Base-by-base conservation (phyloP, 2,113 vertebrate species). In the Aphyosemion australe region DNA sequence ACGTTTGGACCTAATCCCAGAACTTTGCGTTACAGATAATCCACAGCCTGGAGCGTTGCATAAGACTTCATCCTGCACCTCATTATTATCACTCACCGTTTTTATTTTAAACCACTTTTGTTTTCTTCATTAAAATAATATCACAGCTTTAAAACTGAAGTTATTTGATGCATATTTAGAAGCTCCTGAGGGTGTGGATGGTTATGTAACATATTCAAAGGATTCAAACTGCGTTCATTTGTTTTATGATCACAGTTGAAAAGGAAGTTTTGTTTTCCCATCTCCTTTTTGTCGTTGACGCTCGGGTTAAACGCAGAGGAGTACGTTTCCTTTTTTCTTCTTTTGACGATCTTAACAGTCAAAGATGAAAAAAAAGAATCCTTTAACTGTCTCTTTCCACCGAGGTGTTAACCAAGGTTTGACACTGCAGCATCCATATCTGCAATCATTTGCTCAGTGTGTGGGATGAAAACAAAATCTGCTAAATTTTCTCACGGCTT, bases 321-420 rank as follows among this genome's bases (percentile, higher is more conserved):
- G 77, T 69, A 77, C 34, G 61, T 80, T 80, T 41, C 73, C 21
- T 53, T 37, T 37, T 18, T 80, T 66, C 78, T 65, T 75, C 61
- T 50, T 32, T 54, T 19, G 54, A 39, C 61, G 34, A 37, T 70
- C 32, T 62, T 47, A 79, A 84, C 78, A 65, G 78, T 73, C 79
- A 72, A 55, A 69, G 39, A 69, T 37, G 39, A 60, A 63, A 56
- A 58, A 76, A 84, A 76, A 26, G n/a, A 26, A 41, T 47, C 62
- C 11, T 82, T 73, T 72, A 81, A 85, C 82, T 63, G 68, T 72
- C 55, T 79, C 59, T 88, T 87, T 90, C 84, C 87, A 88, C 70
- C 68, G 69, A 87, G 57, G 72, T 83, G 73, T 84, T 83, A 54
- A 88, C 73, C 80, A 82, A 69, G n/a, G n/a, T n/a, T n/a, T n/a